Percentiles rank a stretch among this genome's conserved stretches.
These are phyloP conservation scores for Apotomis turbidana DNA, from an alignment of 2,888 invertebrate genomes.

Conservation along the genomic window DNA sequence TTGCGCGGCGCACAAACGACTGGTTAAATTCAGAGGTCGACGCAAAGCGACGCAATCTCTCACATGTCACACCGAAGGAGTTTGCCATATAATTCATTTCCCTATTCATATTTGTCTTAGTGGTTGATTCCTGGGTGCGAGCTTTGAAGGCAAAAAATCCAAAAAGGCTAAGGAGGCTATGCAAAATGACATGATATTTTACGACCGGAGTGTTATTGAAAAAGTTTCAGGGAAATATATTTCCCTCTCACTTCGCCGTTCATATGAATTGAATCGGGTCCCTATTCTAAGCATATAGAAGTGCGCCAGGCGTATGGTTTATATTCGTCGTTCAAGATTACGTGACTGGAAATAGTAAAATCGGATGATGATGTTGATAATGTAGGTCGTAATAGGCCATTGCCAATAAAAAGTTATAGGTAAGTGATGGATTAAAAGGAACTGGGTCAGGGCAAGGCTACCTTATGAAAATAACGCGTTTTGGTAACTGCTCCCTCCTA, in stretches of 20 bases:
- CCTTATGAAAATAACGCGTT: conserved; percentile 76
- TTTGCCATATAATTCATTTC: conserved; percentile 82
- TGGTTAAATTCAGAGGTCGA: conserved; percentile 82
- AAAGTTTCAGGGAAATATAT: conserved; percentile 63
- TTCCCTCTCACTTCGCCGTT: conserved; percentile 59
- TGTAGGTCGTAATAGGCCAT: conserved; percentile 83
- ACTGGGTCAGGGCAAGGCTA: conserved; percentile 79
- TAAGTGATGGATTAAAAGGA: conserved; percentile 83
- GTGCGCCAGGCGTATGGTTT: conserved; percentile 70
- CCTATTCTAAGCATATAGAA: conserved; percentile 53
- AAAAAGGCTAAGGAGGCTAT: conserved; percentile 53
- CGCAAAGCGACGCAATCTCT: conserved; percentile 81
- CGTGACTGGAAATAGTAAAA: conserved; percentile 84
- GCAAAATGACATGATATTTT: conserved; percentile 64
- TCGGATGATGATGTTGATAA: conserved; percentile 84
- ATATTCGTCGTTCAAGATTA: conserved; percentile 80
- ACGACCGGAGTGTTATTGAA: conserved; percentile 62
- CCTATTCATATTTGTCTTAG: conserved; percentile 82
- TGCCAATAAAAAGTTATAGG: conserved; percentile 84
- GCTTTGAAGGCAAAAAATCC: conserved; percentile 51
- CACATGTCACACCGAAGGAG: conserved; percentile 79
- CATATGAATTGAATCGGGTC: conserved; percentile 63
- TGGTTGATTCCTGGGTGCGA: conserved; percentile 63
- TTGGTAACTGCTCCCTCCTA: conserved; percentile 61
- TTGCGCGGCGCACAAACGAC: conserved; percentile 76